Base-by-base conservation (phyloP, 2,888 invertebrate genomes). In the Eupithecia exiguata region DNA sequence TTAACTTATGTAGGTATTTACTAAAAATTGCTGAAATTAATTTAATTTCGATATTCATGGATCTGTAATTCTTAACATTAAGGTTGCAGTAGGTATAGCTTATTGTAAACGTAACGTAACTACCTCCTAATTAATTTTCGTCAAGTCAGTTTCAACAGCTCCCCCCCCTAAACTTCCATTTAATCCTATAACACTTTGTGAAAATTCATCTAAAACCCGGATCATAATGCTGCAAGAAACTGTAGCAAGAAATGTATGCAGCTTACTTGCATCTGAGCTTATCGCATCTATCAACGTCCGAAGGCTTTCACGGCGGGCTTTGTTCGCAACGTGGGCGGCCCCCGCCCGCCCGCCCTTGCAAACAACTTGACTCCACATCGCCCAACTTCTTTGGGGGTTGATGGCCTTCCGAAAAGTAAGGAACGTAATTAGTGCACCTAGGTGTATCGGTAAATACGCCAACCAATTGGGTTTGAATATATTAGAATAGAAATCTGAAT, bases 261-360 rank as follows among this genome's bases (percentile, higher is more conserved):
- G 92, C 91, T 93, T 91, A 90, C 93, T 93, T 93, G 93, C 93
- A 93, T 93, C 93, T 91, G 85, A 93, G 94, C 93, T 93, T 93
- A 93, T 93, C 93, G 92, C 93, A 93, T 93, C 88, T 88, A 91
- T 91, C 88, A 89, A 87, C 87, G 82, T 82, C 82, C 82, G 78
- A 80, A 80, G 80, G 80, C 80, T 80, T 80, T 80, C 80, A 80
- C 78, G 88, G 89, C 89, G 87, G 91, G 88, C 86, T 88, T 93
- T 93, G 93, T 93, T 92, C 92, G 88, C 87, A 86, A 87, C 87
- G 87, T 80, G 84, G 83, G 84, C 82, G 83, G 84, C 82, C 79
- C 73, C 78, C 74, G 71, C 77, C 79, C 78, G 79, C 83, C 83
- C 77, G 84, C 78, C 87, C 88, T 88, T 88, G 89, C 91, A 91